These are phyloP conservation scores for Rhingia campestris DNA, from an alignment of 2,888 invertebrate species.

Conservation along the genomic window DNA sequence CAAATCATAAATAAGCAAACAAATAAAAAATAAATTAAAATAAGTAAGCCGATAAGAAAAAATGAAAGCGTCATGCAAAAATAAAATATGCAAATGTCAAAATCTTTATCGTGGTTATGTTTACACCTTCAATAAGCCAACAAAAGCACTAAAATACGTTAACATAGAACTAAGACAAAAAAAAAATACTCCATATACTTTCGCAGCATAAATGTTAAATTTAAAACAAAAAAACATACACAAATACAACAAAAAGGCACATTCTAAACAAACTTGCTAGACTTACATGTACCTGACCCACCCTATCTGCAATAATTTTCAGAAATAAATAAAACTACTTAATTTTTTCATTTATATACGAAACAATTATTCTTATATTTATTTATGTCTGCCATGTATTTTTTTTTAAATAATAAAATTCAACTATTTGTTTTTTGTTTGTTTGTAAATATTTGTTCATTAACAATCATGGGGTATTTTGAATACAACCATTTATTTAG, in stretches of 20 bases:
- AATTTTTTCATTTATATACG: constrained; percentile 25
- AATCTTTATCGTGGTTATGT: not conserved
- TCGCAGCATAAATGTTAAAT: too few relatives aligned
- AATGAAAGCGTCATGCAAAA: constrained; percentile 55
- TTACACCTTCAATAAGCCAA: not conserved
- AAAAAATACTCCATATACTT: too few relatives aligned
- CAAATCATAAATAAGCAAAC: constrained; percentile 1
- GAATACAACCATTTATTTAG: constrained; percentile 62
- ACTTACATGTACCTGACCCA: constrained; percentile 33
- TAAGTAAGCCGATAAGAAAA: not conserved
- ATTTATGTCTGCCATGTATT: constrained; percentile 55
- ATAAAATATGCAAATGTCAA: constrained; percentile 18
- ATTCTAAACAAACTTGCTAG: constrained; percentile 18
- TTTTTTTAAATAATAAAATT: constrained; percentile 46
- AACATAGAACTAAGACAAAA: not conserved
- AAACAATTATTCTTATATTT: constrained; percentile 45
- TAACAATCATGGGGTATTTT: constrained; percentile 56
- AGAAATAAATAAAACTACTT: constrained; percentile 38
- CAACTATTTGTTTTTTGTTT: constrained; percentile 33
- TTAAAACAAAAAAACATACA: constrained; percentile 19
- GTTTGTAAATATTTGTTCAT: constrained; percentile 27
- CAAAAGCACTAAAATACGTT: not conserved
- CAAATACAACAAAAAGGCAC: constrained; percentile 14
- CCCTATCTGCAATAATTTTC: constrained; percentile 19
- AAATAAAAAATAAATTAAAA: constrained; percentile 19